A percentile compares a stretch with the other conserved stretches of the same genome.
phyloP scores from a whole-genome alignment of 2,113 vertebrate species.

The Ardeotis arabs region DNA sequence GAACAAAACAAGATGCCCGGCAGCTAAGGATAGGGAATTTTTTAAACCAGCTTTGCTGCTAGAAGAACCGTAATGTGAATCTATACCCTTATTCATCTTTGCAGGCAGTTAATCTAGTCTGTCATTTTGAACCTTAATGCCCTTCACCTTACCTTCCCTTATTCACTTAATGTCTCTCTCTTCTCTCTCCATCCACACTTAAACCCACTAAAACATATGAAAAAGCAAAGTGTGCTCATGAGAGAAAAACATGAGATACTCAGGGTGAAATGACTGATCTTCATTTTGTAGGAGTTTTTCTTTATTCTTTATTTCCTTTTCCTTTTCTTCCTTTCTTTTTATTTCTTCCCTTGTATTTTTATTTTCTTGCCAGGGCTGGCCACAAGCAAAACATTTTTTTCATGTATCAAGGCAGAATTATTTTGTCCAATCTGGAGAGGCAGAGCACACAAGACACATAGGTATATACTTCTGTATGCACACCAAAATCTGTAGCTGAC shows the following conservation, averaged over 20 bases:
- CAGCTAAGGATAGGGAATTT: background rate
- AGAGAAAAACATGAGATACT: background rate
- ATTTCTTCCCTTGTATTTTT: background rate
- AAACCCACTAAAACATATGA: background rate
- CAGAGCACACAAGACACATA: background rate
- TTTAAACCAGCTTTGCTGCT: background rate
- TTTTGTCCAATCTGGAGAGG: background rate
- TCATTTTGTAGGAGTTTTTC: background rate
- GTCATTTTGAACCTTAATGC: background rate
- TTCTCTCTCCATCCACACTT: background rate
- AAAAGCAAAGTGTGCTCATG: background rate
- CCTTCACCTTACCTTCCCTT: background rate
- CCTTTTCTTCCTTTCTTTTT: rapidly evolving
- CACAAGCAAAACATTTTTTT: background rate
- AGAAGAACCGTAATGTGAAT: background rate
- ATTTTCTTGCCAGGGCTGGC: background rate
- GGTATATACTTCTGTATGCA: background rate
- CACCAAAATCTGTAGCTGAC: background rate
- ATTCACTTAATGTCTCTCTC: background rate
- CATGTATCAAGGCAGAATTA: background rate
- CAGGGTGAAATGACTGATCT: background rate
- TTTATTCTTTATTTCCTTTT: background rate
- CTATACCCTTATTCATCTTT: background rate
- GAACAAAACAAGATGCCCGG: background rate
- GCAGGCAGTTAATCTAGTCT: background rate